Evolutionary conservation across 2,797 vertebrate genomes (phyloP).

Genomic region (Gambelia wislizenii): DNA sequence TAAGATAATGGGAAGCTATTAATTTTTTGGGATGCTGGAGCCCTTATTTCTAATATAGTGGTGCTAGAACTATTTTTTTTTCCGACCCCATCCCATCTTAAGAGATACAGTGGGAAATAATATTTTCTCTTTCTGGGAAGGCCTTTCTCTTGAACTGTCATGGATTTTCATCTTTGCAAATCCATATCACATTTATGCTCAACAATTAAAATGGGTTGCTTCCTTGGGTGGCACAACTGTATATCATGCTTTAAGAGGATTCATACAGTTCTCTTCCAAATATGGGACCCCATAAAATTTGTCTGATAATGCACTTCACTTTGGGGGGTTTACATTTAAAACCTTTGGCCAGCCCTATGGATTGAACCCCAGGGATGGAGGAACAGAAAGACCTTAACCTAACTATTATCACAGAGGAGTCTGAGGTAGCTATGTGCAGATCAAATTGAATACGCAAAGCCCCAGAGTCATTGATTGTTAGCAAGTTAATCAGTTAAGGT

Average conservation of each 20-base stretch:
- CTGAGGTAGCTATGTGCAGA: too few species aligned
- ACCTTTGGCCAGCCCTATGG: too few species aligned
- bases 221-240: not conserved
- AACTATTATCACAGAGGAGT: too few species aligned
- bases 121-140: slow-evolving; percentile 8
- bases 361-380: too few species aligned
- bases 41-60: slow-evolving; percentile 21
- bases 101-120: slow-evolving; percentile 11
- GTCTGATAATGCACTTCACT: too few species aligned
- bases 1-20: not conserved
- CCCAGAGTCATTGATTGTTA: too few species aligned
- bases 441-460: too few species aligned
- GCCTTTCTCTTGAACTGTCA: slow-evolving; percentile 10
- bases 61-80: not conserved
- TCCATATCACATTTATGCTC: slow-evolving; percentile 17
- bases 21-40: not conserved
- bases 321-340: too few species aligned
- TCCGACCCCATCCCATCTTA: not conserved
- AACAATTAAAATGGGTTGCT: not conserved
- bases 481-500: too few species aligned
- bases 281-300: too few species aligned
- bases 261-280: too few species aligned
- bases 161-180: slow-evolving; percentile 14
- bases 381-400: too few species aligned
- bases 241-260: not conserved